Evolutionary conservation across 2,888 invertebrate genomes (phyloP), one percentile per base, ranked within the genome.

Genomic region (Elmis aenea): DNA sequence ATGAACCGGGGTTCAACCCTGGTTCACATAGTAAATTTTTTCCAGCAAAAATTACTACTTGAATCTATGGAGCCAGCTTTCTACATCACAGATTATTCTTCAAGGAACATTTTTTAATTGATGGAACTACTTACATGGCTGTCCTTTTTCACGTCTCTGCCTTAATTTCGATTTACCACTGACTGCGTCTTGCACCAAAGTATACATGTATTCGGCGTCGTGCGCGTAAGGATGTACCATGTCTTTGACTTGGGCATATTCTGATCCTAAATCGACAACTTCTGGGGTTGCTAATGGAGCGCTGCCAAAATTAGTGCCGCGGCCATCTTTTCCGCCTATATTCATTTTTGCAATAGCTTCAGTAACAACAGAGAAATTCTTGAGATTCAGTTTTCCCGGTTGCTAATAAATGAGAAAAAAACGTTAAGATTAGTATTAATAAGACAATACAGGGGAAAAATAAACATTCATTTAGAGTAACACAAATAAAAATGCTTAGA

Each of bases 321-420:
- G 68, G 54, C 66, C 64, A 52, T 71, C 70, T 59, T 69, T 71
- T 50, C 69, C 67, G 52, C 68, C 70, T 72, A 81, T 76, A 73
- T 83, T 77, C 81, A 78, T 71, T 71, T 79, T 70, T 68, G 77
- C 75, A 50, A 92, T 79, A 3, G 88, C 90, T 62, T 91, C 89
- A 55, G 88, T 88, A 41, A 92, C 89, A 68, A 89, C 80, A 28
- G 86, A 83, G 66, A 85, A 92, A 65, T 90, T 89, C 67, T 87
- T 88, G 74, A 90, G 73, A 64, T 92, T 90, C 61, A 92, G 69
- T 70, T 90, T 90, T 38, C 91, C 91, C 9, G 91, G 90, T 79
- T 90, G 88, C 78, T 83, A 62, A 14, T 59, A 59, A 35, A 48
- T 40, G 22, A 25, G 9, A 23, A 21, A 11, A 26, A 26, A 11